phyloP scores from a whole-genome alignment of 1,140 invertebrate species.

The Sinonovacula constricta region DNA sequence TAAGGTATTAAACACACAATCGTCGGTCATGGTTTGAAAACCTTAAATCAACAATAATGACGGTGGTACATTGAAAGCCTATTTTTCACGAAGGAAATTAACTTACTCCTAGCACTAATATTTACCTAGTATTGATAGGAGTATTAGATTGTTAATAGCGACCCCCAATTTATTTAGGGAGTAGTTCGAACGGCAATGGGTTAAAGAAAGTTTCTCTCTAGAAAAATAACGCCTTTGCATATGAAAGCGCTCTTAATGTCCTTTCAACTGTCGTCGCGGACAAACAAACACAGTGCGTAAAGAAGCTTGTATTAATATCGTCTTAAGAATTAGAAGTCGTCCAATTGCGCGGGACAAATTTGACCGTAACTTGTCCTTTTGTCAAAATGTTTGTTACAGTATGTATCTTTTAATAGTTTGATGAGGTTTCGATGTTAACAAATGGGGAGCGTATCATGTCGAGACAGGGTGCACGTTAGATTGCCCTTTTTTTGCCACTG shows the following conservation, averaged over 20 bases:
- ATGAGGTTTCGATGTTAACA: not conserved
- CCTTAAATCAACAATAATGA: slow-evolving; percentile 43
- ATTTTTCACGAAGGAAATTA: slow-evolving; percentile 38
- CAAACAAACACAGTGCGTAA: slow-evolving; percentile 8
- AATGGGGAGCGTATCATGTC: not conserved
- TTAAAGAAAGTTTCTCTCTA: not conserved
- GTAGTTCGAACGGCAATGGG: not conserved
- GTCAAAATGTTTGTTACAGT: too few species aligned
- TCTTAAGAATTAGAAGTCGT: not conserved
- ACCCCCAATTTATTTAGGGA: slow-evolving; percentile 13
- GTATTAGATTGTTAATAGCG: slow-evolving; percentile 41
- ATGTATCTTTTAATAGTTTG: not conserved
- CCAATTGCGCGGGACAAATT: too few species aligned
- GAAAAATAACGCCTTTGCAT: slow-evolving; percentile 2
- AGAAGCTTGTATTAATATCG: not conserved
- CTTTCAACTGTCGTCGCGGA: slow-evolving; percentile 2
- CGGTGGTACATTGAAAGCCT: slow-evolving; percentile 36
- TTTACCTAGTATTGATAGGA: slow-evolving; percentile 38
- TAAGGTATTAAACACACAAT: slow-evolving; percentile 23
- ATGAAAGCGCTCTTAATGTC: not conserved
- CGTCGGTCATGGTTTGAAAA: slow-evolving; percentile 28
- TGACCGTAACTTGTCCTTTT: too few species aligned
- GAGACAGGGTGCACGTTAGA: too few species aligned
- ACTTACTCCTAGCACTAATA: slow-evolving; percentile 50
- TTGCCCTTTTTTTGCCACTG: too few species aligned